Conservation (phyloP, 1,140 invertebrate genomes). For the Metopolophium dirhodum region DNA sequence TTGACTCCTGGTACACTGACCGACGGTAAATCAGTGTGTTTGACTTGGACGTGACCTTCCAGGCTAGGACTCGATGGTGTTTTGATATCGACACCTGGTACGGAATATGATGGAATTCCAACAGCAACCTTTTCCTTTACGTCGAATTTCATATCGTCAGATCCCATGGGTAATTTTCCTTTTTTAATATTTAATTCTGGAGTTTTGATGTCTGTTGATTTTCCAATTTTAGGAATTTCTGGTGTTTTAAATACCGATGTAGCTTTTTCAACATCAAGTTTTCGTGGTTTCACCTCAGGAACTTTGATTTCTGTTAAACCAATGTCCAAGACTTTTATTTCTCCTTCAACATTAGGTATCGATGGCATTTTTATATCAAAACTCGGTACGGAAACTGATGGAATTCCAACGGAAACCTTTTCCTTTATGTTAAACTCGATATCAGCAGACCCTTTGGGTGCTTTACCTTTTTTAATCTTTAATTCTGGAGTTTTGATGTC, state of each 20-base stretch:
- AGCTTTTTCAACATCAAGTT: not conserved
- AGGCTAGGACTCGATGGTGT: too few species aligned
- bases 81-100: not conserved
- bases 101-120: too few species aligned
- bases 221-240: too few species aligned
- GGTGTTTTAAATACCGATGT: not conserved
- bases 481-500: not conserved
- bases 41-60: not conserved
- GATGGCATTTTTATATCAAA: not conserved
- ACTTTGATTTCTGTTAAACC: too few species aligned
- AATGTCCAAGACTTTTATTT: too few species aligned
- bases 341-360: too few species aligned
- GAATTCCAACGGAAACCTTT: not conserved
- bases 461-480: not conserved
- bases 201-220: too few species aligned
- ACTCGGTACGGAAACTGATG: not conserved
- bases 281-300: too few species aligned
- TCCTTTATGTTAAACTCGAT: not conserved
- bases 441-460: too few species aligned
- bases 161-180: not conserved
- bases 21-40: too few species aligned
- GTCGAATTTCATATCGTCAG: not conserved
- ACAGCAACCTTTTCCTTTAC: not conserved
- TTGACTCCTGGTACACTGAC: too few species aligned
- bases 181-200: too few species aligned